Evolutionary conservation across 2,797 vertebrate species (phyloP), one percentile per base, ranked within the genome.

Genomic region (Argya squamiceps): DNA sequence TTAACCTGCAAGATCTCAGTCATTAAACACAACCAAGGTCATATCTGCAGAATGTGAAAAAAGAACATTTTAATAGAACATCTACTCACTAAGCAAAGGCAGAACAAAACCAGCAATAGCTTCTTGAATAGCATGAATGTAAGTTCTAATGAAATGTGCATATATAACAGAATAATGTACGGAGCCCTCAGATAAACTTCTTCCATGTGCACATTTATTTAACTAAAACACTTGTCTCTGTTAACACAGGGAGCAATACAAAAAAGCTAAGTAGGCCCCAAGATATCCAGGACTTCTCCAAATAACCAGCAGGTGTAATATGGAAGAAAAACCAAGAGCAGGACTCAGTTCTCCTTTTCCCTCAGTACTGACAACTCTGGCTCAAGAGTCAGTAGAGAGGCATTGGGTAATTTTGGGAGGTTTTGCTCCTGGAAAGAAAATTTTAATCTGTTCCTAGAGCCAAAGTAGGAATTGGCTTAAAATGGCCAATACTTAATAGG

Each of bases 1-100:
- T 96, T 87, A 89, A 84, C 47, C 64, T 85, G 4, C 49, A 56
- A 70, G 81, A 89, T 80, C 14, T 56, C 47, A 34, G 21, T 83
- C 36, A 55, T 92, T 73, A 71, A 50, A 49, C 15, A 69, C 29
- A 52, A 37, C 15, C 21, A 73, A 90, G 21, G 41, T 82, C 63
- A 67, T 39, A 63, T 73, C 30, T 47, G 34, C 34, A 79, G 44
- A 73, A 76, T 39, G 30, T 18, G 32, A 62, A 76, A 71, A 82
- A 63, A 26, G 3, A 49, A 16, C 3, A 15, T 50, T 91, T 77
- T 62, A 65, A 37, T 65, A 69, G 68, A 75, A 75, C 69, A 65
- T 12, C 11, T 37, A 52, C 12, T 65, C 14, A 5, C 16, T 59
- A 58, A 68, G 11, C 0, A 3, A 36, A 71, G 29, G 29, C 39